Evolutionary conservation across 2,888 invertebrate genomes (phyloP), one percentile per base, ranked within the genome.

Genomic region (Machimus rusticus): DNA sequence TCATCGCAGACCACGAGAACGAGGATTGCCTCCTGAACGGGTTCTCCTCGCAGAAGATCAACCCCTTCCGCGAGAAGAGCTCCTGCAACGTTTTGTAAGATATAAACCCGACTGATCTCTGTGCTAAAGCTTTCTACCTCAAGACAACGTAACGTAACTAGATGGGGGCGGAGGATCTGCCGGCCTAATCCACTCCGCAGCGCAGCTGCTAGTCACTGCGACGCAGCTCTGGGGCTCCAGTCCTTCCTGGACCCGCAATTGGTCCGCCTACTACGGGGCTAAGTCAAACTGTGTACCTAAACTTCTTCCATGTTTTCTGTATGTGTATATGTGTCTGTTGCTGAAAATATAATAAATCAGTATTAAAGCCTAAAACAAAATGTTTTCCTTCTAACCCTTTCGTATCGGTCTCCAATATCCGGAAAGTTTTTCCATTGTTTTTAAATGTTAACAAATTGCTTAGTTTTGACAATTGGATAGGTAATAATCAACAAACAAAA

Each of bases 1-100:
- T 95, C 92, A 97, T 98, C 89, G 95, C 95, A 74, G 98, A 98
- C 90, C 98, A 98, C 91, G 97, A 98, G 91, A 96, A 97, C 90
- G 98, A 98, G 91, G 99, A 99, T 93, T 98, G 97, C 91, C 95
- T 99, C 79, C 94, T 99, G 89, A 97, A 97, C 89, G 99, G 99
- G 37, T 98, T 98, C 93, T 96, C 97, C 89, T 97, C 96, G 90
- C 98, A 98, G 92, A 97, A 97, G 92, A 97, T 97, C 9, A 98
- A 98, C 93, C 98, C 98, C 77, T 98, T 97, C 94, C 95, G 97
- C 90, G 97, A 98, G 93, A 97, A 97, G 93, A 96, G 96, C 91
- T 96, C 96, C 89, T 98, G 97, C 93, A 94, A 94, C 90, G 93
- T 97, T 90, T 94, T 97, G 88, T 97, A 90, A 85, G 5, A 16